phyloP scores from a whole-genome alignment of 2,797 vertebrate genomes.

The Pseudocheirus occidentalis region DNA sequence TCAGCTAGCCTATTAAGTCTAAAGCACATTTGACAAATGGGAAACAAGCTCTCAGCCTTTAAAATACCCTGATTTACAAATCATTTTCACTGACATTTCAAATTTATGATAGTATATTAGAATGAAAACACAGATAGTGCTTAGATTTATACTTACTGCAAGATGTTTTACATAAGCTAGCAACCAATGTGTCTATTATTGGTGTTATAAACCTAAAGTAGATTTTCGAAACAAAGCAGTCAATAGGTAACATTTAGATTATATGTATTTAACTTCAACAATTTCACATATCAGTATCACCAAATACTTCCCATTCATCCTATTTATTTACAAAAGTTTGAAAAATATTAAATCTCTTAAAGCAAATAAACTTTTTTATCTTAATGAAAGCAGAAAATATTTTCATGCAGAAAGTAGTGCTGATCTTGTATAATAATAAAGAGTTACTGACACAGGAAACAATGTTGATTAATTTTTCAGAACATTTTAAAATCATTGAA shows the following conservation, averaged over 20 bases:
- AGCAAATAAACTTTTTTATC: conserved; percentile 83
- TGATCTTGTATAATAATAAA: conserved; percentile 77
- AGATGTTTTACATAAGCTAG: conserved; percentile 65
- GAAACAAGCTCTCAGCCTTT: conserved; percentile 75
- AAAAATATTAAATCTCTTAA: conserved; percentile 80
- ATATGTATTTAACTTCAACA: conserved; percentile 67
- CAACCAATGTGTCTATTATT: conserved; percentile 38
- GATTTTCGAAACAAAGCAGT: conserved; percentile 53
- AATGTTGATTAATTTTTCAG: conserved; percentile 77
- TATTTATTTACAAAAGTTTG: conserved; percentile 73
- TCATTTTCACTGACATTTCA: conserved; percentile 76
- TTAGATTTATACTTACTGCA: conserved; percentile 60
- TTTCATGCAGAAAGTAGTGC: conserved; percentile 79
- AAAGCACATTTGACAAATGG: conserved; percentile 47
- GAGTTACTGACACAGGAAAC: conserved; percentile 80
- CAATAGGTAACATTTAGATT: conserved; percentile 61
- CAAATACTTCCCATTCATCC: conserved; percentile 76
- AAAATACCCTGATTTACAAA: conserved; percentile 67
- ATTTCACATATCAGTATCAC: conserved; percentile 77
- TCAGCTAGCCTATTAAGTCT: conserved; percentile 48
- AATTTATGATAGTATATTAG: conserved; percentile 70
- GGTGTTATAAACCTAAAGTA: conserved; percentile 65
- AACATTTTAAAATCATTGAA: conserved; percentile 73
- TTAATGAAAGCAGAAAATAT: conserved; percentile 80
- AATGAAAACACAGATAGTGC: conserved; percentile 64